Conservation (phyloP, 37 sponge, comb jelly and placozoan genomes). For the Chondrilla cf. caribensis region DNA sequence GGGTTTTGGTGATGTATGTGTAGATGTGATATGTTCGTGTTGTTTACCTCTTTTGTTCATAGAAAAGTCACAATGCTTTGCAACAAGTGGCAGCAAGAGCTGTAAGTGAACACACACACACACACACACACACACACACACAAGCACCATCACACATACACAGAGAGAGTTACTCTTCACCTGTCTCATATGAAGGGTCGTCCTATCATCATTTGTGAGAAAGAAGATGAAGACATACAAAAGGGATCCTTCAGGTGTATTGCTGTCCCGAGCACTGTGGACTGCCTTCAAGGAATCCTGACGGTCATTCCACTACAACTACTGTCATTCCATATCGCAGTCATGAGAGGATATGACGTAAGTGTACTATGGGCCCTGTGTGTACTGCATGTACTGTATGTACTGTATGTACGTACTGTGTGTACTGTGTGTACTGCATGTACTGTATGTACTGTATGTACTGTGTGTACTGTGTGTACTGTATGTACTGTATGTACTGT, state of each 20-base stretch:
- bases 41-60: background rate
- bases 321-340: slow-evolving; percentile 94
- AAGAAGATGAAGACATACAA: slow-evolving; percentile 54
- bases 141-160: no score
- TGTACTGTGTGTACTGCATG: background rate
- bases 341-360: slow-evolving; percentile 88
- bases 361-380: slow-evolving; percentile 12
- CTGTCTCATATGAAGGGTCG: slow-evolving; percentile 63
- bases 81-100: slow-evolving; percentile 86
- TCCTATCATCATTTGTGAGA: slow-evolving; percentile 82
- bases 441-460: background rate
- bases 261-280: slow-evolving; percentile 73
- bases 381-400: background rate
- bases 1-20: background rate
- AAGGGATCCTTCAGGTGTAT: slow-evolving; percentile 33
- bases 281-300: slow-evolving; percentile 92
- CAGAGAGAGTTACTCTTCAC: no score
- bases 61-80: slow-evolving; percentile 94
- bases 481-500: background rate
- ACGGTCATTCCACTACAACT: slow-evolving; percentile 96
- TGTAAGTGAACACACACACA: slow-evolving; percentile 38
- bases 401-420: background rate
- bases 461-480: background rate
- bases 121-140: no score
- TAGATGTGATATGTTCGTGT: background rate